Base-by-base conservation (phyloP, 2,797 vertebrate genomes). In the Bradypus variegatus region DNA sequence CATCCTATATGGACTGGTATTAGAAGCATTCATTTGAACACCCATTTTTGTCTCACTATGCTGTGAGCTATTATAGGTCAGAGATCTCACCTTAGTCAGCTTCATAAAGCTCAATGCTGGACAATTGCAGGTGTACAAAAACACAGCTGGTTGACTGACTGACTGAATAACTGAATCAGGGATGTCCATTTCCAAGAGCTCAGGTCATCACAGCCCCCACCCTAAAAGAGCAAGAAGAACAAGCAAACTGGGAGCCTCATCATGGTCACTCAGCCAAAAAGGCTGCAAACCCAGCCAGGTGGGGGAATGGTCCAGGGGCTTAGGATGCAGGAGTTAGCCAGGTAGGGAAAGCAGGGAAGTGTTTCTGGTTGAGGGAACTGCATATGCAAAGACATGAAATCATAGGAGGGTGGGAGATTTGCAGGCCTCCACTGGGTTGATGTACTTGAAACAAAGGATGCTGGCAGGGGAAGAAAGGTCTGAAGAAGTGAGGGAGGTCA, bases 391-490 rank as follows among this genome's bases (percentile, higher is more conserved):
- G 92, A 64, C 86, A 1, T n/a, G 75, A 85, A 81, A 7, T 62
- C 48, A 21, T 2, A 70, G 72, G 31, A 21, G 3, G 11, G 8
- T 62, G 41, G 31, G 72, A 64, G 14, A 8, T 36, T 27, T 25
- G 5, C 67, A 12, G 10, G 4, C 33, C 27, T 48, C 38, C 2
- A 1, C 13, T 1, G 25, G 67, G 41, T 7, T 8, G 3, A 8
- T 38, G n/a, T 6, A 2, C 25, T 89, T 36, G 31, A 50, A 92
- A 79, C 78, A 77, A 62, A 93, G 64, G 76, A 33, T 86, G 29
- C 13, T 0, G 82, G 48, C 48, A 36, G 1, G 19, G 23, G 11
- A 45, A 48, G 25, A 23, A 21, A n/a, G 36, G 60, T 2, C 69
- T 58, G 41, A 53, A 73, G 77, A 82, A 64, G 55, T 31, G 29